phyloP scores from a whole-genome alignment of 2,888 invertebrate genomes.

The Tipula helvola region DNA sequence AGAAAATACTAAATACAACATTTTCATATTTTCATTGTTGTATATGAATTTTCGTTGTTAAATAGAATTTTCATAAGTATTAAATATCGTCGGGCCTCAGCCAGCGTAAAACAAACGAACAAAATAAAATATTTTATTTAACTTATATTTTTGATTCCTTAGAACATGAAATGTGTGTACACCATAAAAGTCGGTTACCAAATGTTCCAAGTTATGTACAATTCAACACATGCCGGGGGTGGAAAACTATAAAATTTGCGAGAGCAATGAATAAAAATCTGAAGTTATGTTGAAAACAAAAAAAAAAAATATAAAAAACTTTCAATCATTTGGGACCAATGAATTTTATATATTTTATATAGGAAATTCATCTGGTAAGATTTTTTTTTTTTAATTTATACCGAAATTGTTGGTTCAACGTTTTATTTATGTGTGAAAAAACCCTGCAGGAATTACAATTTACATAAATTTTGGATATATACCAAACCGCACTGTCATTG shows the following conservation, averaged over 20 bases:
- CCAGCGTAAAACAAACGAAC: not conserved
- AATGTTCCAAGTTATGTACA: not conserved
- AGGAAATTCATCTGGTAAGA: not conserved
- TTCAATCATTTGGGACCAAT: not conserved
- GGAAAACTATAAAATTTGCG: not conserved
- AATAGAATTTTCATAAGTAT: not conserved
- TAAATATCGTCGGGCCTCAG: not conserved
- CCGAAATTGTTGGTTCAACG: not conserved
- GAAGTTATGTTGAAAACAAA: not conserved
- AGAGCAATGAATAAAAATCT: not conserved
- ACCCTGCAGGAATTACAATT: not conserved
- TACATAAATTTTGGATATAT: not conserved
- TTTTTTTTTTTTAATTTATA: not conserved
- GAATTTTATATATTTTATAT: not conserved
- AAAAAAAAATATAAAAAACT: not conserved
- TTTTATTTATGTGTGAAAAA: not conserved
- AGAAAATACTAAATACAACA: not conserved
- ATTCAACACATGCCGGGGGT: not conserved
- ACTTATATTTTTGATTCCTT: not conserved
- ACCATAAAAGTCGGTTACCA: not conserved
- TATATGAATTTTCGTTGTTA: not conserved
- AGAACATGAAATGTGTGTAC: not conserved
- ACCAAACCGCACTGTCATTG: not conserved
- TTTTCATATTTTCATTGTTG: not conserved
- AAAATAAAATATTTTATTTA: not conserved